Base-by-base conservation (phyloP, 2,888 invertebrate genomes). In the Cremastobaeus sp. region DNA sequence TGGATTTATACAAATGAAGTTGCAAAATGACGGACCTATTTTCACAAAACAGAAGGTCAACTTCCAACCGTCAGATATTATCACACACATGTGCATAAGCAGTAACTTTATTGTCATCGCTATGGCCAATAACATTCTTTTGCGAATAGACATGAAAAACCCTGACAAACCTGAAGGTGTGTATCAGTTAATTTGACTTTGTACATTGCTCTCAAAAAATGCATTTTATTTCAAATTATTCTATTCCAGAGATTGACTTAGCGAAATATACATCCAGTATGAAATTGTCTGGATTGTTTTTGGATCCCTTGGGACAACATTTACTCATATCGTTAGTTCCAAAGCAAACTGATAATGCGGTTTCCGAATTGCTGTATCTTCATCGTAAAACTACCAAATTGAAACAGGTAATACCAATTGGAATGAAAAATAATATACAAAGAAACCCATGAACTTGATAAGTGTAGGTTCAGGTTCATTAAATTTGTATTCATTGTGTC, bases 291-390 rank as follows among this genome's bases (percentile, higher is more conserved):
- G 91, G 91, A 55, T 86, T 96, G 74, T 96, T 94, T 83, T 88
- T 97, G 55, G 97, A 98, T 87, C 95, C 95, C 0, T 92, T 94
- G 8, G 98, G 97, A 0, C 91, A 92, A 82, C 97, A 98, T 87
- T 89, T 96, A 4, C 89, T 98, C 12, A 90, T 98, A 78, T 91
- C 93, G 52, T 91, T 96, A 79, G 88, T 91, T 1, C 91, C 93
- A 0, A 91, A 90, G 79, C 83, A 89, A 21, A 90, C 89, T 57
- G 86, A 86, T 30, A 91, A 90, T 73, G 89, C 89, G 0, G 89
- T 89, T 52, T 91, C 95, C 0, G 97, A 97, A 84, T 90, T 96
- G 20, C 90, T 95, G 14, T 97, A 97, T 84, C 88, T 97, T 5
- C 92, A 95, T 66, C 90, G 92, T 60, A 94, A 93, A 81, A 92